A percentile compares a stretch with the other conserved stretches of the same genome.
Conservation (phyloP, 1,140 invertebrate genomes). For the Drosophila seguyi region DNA sequence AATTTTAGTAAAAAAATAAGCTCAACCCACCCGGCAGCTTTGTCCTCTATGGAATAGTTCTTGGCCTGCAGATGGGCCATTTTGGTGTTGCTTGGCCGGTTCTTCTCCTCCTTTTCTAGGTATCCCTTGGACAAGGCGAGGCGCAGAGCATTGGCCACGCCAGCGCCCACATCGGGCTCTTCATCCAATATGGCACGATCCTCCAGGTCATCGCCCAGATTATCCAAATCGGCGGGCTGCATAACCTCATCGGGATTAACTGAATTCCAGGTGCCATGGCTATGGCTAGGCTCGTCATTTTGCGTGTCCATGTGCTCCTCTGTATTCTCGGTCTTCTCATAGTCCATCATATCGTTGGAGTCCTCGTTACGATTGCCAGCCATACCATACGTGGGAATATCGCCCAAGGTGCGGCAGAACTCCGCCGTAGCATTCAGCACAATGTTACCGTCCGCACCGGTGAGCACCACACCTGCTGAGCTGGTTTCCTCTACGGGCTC, state of each 20-base stretch:
- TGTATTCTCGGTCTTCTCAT: slow-evolving; percentile 60
- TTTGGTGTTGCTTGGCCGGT: slow-evolving; percentile 90
- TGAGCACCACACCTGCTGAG: slow-evolving; percentile 21
- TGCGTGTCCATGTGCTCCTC: slow-evolving; percentile 68
- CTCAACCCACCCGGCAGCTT: slow-evolving; percentile 90
- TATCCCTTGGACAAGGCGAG: slow-evolving; percentile 98
- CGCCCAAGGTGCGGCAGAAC: slow-evolving; percentile 97
- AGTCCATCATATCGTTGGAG: slow-evolving; percentile 91
- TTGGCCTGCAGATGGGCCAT: slow-evolving; percentile 93
- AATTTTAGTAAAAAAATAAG: too few species aligned
- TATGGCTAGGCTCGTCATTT: slow-evolving; percentile 53
- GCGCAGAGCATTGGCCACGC: slow-evolving; percentile 95
- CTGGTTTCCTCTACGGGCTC: slow-evolving; percentile 83
- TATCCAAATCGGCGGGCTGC: slow-evolving; percentile 77
- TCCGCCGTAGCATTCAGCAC: slow-evolving; percentile 97
- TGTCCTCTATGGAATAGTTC: slow-evolving; percentile 99
- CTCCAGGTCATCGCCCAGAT: slow-evolving; percentile 84
- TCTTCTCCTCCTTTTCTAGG: slow-evolving; percentile 92
- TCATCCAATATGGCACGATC: slow-evolving; percentile 94
- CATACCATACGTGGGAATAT: slow-evolving; percentile 96
- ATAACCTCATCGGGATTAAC: slow-evolving; percentile 85
- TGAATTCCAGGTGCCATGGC: slow-evolving; percentile 86
- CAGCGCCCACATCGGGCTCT: slow-evolving; percentile 96
- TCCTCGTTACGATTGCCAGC: slow-evolving; percentile 95
- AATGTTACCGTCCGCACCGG: slow-evolving; percentile 87